phyloP scores from a whole-genome alignment of 1,140 invertebrate genomes.

The Theocolax elegans region DNA sequence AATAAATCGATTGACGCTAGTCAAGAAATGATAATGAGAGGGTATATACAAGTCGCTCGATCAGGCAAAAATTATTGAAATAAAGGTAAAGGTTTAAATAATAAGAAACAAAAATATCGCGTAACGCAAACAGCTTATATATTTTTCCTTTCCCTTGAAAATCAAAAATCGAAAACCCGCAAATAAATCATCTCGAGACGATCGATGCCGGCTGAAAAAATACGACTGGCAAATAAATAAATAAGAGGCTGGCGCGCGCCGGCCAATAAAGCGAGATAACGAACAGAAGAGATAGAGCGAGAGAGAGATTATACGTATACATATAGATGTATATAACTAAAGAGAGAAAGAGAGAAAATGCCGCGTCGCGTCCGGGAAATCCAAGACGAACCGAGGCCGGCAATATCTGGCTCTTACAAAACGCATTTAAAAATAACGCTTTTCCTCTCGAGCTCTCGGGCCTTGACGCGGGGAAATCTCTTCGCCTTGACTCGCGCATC shows the following conservation, averaged over 20 bases:
- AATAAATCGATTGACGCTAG: too few species aligned
- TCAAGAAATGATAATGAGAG: too few species aligned
- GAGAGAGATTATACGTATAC: too few species aligned
- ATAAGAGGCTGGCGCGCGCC: neutral
- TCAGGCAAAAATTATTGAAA: too few species aligned
- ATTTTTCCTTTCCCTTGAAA: neutral
- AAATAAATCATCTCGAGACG: too few species aligned
- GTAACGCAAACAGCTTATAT: too few species aligned
- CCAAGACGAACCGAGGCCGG: neutral
- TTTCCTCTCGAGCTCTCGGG: conserved; percentile 5
- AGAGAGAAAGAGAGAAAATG: too few species aligned
- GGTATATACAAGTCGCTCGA: too few species aligned
- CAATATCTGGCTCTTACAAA: conserved; percentile 40
- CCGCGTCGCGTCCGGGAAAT: conserved; percentile 5
- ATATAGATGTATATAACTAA: too few species aligned
- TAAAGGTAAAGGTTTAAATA: too few species aligned
- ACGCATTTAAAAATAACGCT: conserved; percentile 39
- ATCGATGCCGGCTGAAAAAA: too few species aligned
- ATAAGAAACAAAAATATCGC: too few species aligned
- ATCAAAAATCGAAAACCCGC: neutral
- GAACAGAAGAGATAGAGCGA: neutral
- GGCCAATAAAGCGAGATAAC: neutral
- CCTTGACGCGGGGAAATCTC: conserved; percentile 20
- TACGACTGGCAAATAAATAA: neutral
- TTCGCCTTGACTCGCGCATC: conserved; percentile 36